phyloP scores from a whole-genome alignment of 2,797 vertebrate genomes.

The Pantherophis alleghaniensis region DNA sequence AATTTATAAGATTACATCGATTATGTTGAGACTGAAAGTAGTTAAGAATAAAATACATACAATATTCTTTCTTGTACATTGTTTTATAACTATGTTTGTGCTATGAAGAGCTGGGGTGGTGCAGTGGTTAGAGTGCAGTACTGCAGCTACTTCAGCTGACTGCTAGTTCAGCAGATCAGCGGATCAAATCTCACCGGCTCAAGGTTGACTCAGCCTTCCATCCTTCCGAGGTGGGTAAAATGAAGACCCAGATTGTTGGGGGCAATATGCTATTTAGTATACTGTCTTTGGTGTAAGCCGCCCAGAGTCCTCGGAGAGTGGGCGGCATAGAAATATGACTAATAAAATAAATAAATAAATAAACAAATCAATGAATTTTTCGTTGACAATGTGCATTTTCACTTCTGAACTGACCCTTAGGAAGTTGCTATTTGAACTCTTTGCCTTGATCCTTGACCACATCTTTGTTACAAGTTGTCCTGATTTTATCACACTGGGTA shows the following conservation, averaged over 20 bases:
- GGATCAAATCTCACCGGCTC: no score
- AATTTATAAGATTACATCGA: not conserved
- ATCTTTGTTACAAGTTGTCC: not conserved
- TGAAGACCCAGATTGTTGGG: no score
- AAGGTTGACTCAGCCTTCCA: no score
- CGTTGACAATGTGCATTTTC: not conserved
- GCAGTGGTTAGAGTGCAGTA: no score
- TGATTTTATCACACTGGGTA: not conserved
- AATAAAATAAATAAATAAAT: no score
- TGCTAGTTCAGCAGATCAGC: no score
- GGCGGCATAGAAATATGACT: no score
- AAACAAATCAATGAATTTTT: not conserved
- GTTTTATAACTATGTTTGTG: not conserved
- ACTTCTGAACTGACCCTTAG: not conserved
- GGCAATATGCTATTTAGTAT: no score
- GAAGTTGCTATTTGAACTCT: not conserved
- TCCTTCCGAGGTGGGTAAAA: no score
- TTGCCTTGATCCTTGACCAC: not conserved
- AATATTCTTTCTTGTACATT: not conserved
- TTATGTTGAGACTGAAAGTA: not conserved
- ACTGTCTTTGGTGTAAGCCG: no score
- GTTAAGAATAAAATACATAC: not conserved
- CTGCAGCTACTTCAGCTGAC: no score
- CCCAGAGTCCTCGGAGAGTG: no score
- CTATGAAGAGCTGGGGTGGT: not conserved